phyloP scores from a whole-genome alignment of 2,797 vertebrate genomes.

The Syngnathus acus region DNA sequence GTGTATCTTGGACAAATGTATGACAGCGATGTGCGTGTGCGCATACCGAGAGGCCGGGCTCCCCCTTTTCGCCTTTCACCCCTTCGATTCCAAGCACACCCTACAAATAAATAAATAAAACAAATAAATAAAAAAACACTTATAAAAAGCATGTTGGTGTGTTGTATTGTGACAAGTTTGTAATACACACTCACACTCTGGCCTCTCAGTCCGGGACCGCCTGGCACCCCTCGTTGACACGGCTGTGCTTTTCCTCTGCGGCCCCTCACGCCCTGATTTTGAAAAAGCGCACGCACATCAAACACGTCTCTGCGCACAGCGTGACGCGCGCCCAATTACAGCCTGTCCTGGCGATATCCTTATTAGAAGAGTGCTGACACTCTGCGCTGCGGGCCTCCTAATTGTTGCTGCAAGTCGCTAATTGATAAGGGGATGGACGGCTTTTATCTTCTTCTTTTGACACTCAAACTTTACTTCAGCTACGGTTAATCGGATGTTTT shows the following conservation, averaged over 20 bases:
- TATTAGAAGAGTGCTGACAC: constrained; percentile 30
- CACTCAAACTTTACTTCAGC: not conserved
- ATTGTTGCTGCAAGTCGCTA: constrained; percentile 46
- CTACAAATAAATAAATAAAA: constrained; percentile 38
- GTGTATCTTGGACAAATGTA: not conserved
- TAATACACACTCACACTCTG: constrained; percentile 53
- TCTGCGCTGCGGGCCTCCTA: constrained; percentile 25
- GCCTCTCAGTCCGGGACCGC: constrained; percentile 70
- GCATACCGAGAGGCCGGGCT: constrained; percentile 82
- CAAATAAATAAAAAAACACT: not conserved
- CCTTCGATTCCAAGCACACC: constrained; percentile 69
- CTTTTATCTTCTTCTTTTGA: not conserved
- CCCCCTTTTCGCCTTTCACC: constrained; percentile 80
- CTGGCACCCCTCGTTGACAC: constrained; percentile 66
- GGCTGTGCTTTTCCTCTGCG: constrained; percentile 69
- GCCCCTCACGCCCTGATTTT: constrained; percentile 72
- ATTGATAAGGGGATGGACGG: constrained; percentile 23
- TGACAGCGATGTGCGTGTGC: not conserved
- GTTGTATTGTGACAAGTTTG: not conserved
- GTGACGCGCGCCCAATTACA: constrained; percentile 17
- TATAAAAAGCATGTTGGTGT: not conserved
- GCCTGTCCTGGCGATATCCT: constrained; percentile 32
- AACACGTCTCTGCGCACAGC: not conserved
- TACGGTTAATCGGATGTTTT: too few species aligned
- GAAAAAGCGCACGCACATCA: constrained; percentile 8